phyloP scores from a whole-genome alignment of 2,888 invertebrate species.

The Apeira syringaria region DNA sequence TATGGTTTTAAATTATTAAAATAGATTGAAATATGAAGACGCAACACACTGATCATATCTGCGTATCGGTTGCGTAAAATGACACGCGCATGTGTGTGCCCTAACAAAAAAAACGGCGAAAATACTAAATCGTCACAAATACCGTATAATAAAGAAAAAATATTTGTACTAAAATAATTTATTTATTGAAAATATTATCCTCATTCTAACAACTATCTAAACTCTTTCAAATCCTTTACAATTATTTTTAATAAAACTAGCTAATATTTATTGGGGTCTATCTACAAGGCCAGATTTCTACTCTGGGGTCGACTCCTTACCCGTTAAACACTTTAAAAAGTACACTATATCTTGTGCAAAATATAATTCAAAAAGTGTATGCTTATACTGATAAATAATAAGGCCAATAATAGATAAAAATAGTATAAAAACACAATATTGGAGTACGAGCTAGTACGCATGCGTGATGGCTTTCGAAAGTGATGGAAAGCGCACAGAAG shows the following conservation, averaged over 20 bases:
- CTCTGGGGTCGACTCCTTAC: constrained; percentile 38
- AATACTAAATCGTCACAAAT: no score
- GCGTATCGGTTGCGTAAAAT: neutral
- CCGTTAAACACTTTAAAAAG: constrained; percentile 25
- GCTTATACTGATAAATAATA: neutral
- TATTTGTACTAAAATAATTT: constrained; percentile 37
- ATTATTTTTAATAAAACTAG: constrained; percentile 20
- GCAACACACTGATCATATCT: constrained; percentile 2
- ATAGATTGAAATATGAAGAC: constrained; percentile 1
- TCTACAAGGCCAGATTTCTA: constrained; percentile 58
- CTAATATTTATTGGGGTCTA: constrained; percentile 45
- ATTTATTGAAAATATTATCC: constrained; percentile 22
- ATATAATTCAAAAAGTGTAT: neutral
- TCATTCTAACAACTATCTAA: constrained; percentile 13
- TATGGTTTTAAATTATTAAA: constrained; percentile 8
- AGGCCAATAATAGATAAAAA: neutral
- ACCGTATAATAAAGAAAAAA: constrained; percentile 15
- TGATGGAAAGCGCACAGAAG: constrained; percentile 62
- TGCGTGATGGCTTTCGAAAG: constrained; percentile 57
- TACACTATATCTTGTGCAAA: neutral
- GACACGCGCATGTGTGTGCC: constrained; percentile 3
- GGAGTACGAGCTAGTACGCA: constrained; percentile 49
- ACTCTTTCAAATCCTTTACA: constrained; percentile 20
- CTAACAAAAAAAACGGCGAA: no score
- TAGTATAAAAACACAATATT: constrained; percentile 5